Conservation (phyloP, 2,888 invertebrate species). For the Chalcis sispes region DNA sequence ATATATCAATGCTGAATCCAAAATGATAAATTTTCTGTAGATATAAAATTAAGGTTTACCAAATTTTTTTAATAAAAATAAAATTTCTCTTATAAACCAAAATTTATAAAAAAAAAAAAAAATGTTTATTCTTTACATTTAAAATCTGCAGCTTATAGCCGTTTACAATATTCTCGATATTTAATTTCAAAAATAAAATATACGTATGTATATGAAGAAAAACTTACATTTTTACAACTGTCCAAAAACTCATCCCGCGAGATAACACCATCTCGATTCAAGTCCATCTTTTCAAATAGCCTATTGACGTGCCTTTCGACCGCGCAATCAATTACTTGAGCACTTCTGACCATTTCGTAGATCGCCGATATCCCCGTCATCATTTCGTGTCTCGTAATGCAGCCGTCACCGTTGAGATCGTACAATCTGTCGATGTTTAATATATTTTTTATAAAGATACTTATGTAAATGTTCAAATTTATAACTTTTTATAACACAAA, state of each 20-base stretch:
- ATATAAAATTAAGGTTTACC: no score
- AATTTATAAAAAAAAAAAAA: no score
- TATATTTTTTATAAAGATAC: constrained; percentile 5
- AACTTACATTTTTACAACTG: constrained; percentile 69
- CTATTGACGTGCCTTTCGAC: constrained; percentile 67
- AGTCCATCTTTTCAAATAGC: constrained; percentile 70
- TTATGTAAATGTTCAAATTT: neutral
- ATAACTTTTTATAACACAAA: neutral
- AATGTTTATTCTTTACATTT: no score
- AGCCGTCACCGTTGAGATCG: constrained; percentile 70
- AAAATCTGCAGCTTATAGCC: no score
- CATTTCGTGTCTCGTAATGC: constrained; percentile 71
- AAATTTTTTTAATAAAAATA: no score
- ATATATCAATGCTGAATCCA: no score
- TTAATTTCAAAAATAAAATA: no score
- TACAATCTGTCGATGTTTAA: constrained; percentile 64
- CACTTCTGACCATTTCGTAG: constrained; percentile 69
- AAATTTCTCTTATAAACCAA: no score
- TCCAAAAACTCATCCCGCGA: constrained; percentile 69
- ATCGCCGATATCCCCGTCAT: constrained; percentile 66
- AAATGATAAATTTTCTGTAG: no score
- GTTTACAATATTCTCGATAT: no score
- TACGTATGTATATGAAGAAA: no score
- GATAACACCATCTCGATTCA: constrained; percentile 69
- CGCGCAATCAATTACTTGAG: constrained; percentile 61